Evolutionary conservation across 2,888 invertebrate genomes (phyloP).

Genomic region (Phanerotoma sp.): DNA sequence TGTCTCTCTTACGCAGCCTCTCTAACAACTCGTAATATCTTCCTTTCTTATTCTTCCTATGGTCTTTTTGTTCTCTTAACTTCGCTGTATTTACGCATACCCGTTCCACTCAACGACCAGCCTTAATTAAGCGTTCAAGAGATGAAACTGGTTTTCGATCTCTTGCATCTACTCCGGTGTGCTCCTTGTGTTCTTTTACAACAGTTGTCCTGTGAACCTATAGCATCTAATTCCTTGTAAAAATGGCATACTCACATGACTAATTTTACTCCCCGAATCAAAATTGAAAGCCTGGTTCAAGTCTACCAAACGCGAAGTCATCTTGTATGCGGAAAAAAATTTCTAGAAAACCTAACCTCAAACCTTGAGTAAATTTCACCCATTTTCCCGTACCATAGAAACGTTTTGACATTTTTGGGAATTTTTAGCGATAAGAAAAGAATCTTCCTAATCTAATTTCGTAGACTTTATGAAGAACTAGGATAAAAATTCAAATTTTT

Average conservation of each 20-base stretch:
- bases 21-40: constrained; percentile 6
- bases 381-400: no score
- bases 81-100: constrained; percentile 50
- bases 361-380: no score
- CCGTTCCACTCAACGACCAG: constrained; percentile 39
- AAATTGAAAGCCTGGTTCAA: no score
- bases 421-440: no score
- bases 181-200: constrained; percentile 19
- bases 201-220: constrained; percentile 10
- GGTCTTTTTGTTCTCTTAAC: constrained; percentile 27
- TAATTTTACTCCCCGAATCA: no score
- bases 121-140: constrained; percentile 58
- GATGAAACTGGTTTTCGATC: constrained; percentile 55
- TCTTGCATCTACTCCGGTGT: constrained; percentile 27
- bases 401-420: no score
- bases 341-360: no score
- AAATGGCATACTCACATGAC: constrained; percentile 2
- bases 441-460: no score
- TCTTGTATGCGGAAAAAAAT: no score
- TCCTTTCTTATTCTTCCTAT: constrained; percentile 17
- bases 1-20: constrained; percentile 42
- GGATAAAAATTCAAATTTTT: no score
- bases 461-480: no score
- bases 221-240: constrained; percentile 6
- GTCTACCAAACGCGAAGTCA: no score